Percentiles rank a stretch among this genome's conserved stretches.
Conservation (phyloP, 2,888 invertebrate genomes). For the Mythimna ferrago region DNA sequence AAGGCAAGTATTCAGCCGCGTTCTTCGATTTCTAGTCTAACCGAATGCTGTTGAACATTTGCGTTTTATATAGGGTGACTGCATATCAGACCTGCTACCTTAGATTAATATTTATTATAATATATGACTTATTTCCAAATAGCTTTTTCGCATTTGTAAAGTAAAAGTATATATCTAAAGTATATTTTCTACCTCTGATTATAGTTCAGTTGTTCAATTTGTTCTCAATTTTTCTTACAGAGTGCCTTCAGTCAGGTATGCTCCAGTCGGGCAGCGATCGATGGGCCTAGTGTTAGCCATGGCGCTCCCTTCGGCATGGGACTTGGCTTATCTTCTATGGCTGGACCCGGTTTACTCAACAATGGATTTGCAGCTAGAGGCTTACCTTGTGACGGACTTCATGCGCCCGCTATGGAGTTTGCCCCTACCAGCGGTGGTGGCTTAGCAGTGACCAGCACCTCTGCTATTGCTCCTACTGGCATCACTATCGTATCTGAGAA, state of each 20-base stretch:
- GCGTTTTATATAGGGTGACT: too few species aligned
- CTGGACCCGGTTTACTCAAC: slow-evolving; percentile 22
- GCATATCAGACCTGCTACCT: too few species aligned
- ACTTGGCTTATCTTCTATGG: slow-evolving; percentile 27
- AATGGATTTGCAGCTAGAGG: slow-evolving; percentile 39
- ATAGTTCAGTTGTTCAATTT: not conserved
- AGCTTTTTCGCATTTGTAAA: not conserved
- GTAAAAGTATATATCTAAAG: not conserved
- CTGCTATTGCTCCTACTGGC: slow-evolving; percentile 73
- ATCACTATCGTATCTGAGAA: slow-evolving; percentile 76
- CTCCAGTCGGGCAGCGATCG: slow-evolving; percentile 47
- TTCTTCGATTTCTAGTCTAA: too few species aligned
- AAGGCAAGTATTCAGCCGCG: too few species aligned
- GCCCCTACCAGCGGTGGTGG: slow-evolving; percentile 74
- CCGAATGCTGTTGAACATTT: too few species aligned
- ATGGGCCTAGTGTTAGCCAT: slow-evolving; percentile 40
- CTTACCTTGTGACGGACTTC: slow-evolving; percentile 30
- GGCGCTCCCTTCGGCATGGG: slow-evolving; percentile 23
- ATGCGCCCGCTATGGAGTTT: slow-evolving; percentile 59
- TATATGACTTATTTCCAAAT: not conserved
- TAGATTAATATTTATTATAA: not conserved
- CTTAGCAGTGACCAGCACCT: slow-evolving; percentile 71
- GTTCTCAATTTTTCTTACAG: slow-evolving; percentile 39
- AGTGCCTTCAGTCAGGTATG: slow-evolving; percentile 55
- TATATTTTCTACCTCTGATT: not conserved